Conservation (phyloP, 2,888 invertebrate genomes). For the Caenorhabditis sulstoni region DNA sequence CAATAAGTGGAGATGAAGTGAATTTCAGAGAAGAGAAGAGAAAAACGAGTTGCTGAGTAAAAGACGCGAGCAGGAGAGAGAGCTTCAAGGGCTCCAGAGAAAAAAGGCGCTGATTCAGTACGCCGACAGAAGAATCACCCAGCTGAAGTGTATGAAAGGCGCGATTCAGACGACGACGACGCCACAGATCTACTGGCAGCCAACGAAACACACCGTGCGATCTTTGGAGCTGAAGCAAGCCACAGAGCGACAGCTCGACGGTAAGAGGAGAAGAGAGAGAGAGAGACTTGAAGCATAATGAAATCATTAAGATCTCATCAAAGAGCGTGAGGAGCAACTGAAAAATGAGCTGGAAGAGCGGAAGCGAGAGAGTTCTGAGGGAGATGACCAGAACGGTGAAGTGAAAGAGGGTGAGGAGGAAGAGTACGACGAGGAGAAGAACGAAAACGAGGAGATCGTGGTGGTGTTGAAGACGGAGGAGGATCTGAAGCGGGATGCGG, state of each 20-base stretch:
- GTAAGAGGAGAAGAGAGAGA: constrained; percentile 59
- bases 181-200: constrained; percentile 91
- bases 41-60: constrained; percentile 90
- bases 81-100: constrained; percentile 90
- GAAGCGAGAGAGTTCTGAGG: not conserved
- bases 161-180: constrained; percentile 91
- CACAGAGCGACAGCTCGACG: constrained; percentile 83
- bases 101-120: constrained; percentile 84
- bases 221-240: constrained; percentile 86
- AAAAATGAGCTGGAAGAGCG: constrained; percentile 27
- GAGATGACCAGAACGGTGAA: constrained; percentile 9
- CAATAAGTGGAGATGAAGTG: too few relatives aligned
- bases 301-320: constrained; percentile 71
- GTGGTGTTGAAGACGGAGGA: constrained; percentile 49
- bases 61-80: constrained; percentile 90
- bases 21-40: constrained; percentile 85
- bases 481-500: constrained; percentile 33
- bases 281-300: too few relatives aligned
- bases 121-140: constrained; percentile 89
- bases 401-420: constrained; percentile 41
- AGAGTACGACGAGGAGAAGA: constrained; percentile 45
- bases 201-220: constrained; percentile 87
- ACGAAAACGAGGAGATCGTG: constrained; percentile 52
- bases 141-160: constrained; percentile 86
- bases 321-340: constrained; percentile 63